Evolutionary conservation across 2,113 vertebrate genomes (phyloP).

Genomic region (Sinocyclocheilus grahami): DNA sequence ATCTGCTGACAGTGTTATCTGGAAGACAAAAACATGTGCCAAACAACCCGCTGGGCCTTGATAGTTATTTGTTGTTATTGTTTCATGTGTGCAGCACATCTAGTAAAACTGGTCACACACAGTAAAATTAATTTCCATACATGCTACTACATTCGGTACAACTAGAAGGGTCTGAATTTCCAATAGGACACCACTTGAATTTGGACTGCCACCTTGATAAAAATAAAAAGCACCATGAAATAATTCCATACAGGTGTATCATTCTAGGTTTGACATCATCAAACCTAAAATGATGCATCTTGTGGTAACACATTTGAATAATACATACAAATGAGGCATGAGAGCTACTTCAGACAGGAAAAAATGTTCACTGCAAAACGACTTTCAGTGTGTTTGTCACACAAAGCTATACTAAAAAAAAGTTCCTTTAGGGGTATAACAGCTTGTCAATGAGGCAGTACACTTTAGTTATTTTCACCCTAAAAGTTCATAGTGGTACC

Average conservation of each 20-base stretch:
- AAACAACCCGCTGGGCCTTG: not conserved
- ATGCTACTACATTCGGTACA: not conserved
- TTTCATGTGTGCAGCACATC: not conserved
- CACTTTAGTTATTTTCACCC: not conserved
- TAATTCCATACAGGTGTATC: not conserved
- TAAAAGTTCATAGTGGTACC: not conserved
- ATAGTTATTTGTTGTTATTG: not conserved
- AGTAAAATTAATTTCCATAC: not conserved
- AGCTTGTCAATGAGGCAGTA: not conserved
- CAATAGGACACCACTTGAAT: not conserved
- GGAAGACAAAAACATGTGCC: not conserved
- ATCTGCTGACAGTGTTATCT: not conserved
- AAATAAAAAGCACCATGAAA: not conserved
- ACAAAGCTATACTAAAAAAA: not conserved
- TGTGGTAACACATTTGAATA: slow-evolving; percentile 11
- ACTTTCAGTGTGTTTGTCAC: not conserved
- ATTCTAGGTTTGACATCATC: not conserved
- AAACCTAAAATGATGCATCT: not conserved
- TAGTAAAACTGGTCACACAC: not conserved
- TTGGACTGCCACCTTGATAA: not conserved
- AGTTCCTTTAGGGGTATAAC: not conserved
- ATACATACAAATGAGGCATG: slow-evolving; percentile 14
- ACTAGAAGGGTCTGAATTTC: not conserved
- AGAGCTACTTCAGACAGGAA: not conserved
- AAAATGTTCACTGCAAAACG: not conserved